phyloP scores from a whole-genome alignment of 2,797 vertebrate genomes.

The Macropus fuliginosus region DNA sequence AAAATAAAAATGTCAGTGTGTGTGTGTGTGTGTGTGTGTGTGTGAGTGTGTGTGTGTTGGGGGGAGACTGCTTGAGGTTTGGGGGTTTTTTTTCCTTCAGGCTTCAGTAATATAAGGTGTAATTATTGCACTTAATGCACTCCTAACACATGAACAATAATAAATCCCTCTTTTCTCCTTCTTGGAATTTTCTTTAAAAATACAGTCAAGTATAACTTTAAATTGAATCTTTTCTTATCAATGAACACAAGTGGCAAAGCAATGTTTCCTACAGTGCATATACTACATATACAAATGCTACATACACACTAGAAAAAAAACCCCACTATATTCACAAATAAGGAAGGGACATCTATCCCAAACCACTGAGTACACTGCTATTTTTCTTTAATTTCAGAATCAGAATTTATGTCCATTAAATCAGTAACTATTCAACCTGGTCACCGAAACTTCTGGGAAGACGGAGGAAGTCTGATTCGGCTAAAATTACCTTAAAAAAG shows the following conservation, averaged over 20 bases:
- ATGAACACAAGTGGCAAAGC: neutral
- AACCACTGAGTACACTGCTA: neutral
- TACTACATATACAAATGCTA: no score
- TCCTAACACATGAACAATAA: slow-evolving; percentile 1
- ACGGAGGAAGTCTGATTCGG: neutral
- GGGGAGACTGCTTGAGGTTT: neutral
- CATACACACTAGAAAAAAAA: neutral
- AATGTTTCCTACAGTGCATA: neutral
- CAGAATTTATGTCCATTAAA: neutral
- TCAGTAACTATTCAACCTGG: neutral
- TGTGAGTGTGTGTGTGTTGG: no score
- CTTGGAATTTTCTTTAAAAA: slow-evolving; percentile 1
- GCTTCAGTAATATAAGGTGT: slow-evolving; percentile 53
- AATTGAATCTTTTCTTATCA: neutral
- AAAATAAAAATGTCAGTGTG: neutral
- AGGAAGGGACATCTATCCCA: neutral
- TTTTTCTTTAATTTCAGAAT: neutral
- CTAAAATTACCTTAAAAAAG: neutral
- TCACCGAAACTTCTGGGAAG: neutral
- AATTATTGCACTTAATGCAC: slow-evolving; percentile 32
- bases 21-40: neutral
- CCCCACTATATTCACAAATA: neutral
- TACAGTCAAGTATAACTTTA: slow-evolving; percentile 17
- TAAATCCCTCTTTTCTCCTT: slow-evolving; percentile 16
- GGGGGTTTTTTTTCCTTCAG: slow-evolving; percentile 17